These are phyloP conservation scores for Nycticryphes semicollaris DNA, from an alignment of 2,113 vertebrate genomes.

Conservation along the genomic window DNA sequence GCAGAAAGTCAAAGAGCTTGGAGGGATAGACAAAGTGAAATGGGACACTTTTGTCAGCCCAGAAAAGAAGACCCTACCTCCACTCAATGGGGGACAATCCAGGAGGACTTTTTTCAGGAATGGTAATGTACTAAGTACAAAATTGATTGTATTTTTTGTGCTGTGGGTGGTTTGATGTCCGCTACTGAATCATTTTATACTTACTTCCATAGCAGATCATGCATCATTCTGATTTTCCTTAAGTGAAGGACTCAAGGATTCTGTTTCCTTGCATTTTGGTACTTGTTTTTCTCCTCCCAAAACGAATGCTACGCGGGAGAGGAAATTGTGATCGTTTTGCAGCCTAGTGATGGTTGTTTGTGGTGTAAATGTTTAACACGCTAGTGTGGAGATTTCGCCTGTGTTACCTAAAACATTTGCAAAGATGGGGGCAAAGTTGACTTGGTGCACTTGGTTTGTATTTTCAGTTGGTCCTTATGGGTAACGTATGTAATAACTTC, in stretches of 20 bases:
- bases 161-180: not conserved
- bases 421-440: not conserved
- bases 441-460: not conserved
- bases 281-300: not conserved
- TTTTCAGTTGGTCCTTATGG: not conserved
- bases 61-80: constrained; percentile 93
- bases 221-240: not conserved
- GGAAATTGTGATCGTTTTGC: not conserved
- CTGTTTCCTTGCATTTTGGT: not conserved
- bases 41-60: constrained; percentile 98
- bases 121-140: constrained; percentile 78
- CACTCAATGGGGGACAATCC: constrained; percentile 92
- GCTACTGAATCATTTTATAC: not conserved
- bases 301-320: not conserved
- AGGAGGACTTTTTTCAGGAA: constrained; percentile 94
- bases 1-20: constrained; percentile 91
- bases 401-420: not conserved
- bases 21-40: constrained; percentile 91
- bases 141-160: not conserved
- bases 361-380: not conserved
- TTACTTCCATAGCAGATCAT: not conserved
- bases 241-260: not conserved
- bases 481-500: not conserved
- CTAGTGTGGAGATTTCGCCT: not conserved
- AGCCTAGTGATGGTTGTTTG: not conserved